phyloP scores from a whole-genome alignment of 2,113 vertebrate genomes.

The Ciconia boyciana region DNA sequence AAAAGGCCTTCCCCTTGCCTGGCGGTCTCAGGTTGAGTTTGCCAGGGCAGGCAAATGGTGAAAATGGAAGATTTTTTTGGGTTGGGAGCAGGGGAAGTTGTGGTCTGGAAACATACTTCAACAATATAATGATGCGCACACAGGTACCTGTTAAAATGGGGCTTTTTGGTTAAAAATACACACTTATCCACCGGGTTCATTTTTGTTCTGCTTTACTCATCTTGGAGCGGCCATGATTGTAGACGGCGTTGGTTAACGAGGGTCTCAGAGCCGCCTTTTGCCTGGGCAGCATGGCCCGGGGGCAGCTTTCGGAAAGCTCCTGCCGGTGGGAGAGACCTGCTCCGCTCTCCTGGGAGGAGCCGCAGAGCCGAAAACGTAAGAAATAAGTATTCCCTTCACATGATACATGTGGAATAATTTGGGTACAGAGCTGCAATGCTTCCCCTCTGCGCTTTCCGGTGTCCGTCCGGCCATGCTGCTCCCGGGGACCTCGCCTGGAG shows the following conservation, averaged over 20 bases:
- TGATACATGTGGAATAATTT: accelerated
- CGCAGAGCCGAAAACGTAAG: accelerated
- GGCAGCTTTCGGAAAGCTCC: neutral
- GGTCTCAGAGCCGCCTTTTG: neutral
- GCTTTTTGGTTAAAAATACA: neutral
- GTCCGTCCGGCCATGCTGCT: accelerated
- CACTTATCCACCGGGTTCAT: neutral
- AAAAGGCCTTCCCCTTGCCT: neutral
- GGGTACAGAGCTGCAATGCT: accelerated
- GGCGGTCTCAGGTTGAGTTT: neutral
- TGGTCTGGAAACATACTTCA: neutral
- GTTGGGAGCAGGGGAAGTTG: neutral
- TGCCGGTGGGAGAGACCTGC: neutral
- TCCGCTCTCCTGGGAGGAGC: neutral
- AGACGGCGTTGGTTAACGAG: accelerated
- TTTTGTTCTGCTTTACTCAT: neutral
- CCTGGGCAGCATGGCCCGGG: accelerated
- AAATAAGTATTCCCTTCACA: accelerated
- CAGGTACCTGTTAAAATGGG: neutral
- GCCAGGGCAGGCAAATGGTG: neutral
- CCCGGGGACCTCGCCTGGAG: neutral
- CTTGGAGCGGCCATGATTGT: accelerated
- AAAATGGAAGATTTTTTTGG: neutral
- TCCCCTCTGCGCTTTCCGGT: accelerated
- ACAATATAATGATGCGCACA: accelerated